phyloP scores from a whole-genome alignment of 53 echinoderm and acorn worm species.

The Zoroaster sp. region DNA sequence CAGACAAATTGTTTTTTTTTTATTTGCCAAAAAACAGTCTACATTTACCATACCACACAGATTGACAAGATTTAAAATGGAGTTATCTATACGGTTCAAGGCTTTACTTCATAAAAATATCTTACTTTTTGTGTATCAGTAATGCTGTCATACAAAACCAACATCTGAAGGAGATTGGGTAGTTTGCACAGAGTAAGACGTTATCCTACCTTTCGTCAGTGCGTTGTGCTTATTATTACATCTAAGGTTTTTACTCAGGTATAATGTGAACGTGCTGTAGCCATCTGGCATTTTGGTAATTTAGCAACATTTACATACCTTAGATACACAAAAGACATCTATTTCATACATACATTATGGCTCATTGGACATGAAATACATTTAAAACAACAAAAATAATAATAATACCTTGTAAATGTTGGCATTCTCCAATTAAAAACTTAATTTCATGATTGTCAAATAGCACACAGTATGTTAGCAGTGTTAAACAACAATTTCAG shows the following conservation, averaged over 20 bases:
- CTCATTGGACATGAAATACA: background rate
- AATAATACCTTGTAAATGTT: background rate
- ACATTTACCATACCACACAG: background rate
- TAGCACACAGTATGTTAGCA: background rate
- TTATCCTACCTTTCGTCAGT: too few species aligned
- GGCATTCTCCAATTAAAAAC: background rate
- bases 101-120: slow-evolving; percentile 35
- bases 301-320: background rate
- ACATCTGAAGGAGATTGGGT: too few species aligned
- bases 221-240: too few species aligned
- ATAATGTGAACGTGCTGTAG: too few species aligned
- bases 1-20: background rate
- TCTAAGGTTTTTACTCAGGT: too few species aligned
- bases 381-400: background rate
- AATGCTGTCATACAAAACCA: background rate
- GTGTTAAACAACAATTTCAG: background rate
- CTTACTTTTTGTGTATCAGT: background rate
- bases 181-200: too few species aligned
- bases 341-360: background rate
- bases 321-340: background rate
- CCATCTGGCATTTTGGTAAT: background rate
- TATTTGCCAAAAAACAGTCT: background rate
- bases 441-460: background rate
- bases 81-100: slow-evolving; percentile 18
- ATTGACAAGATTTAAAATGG: slow-evolving; percentile 16